A percentile compares a stretch with the other conserved stretches of the same genome.
Conservation (phyloP, 2,888 invertebrate species). For the Lochmaea capreae region DNA sequence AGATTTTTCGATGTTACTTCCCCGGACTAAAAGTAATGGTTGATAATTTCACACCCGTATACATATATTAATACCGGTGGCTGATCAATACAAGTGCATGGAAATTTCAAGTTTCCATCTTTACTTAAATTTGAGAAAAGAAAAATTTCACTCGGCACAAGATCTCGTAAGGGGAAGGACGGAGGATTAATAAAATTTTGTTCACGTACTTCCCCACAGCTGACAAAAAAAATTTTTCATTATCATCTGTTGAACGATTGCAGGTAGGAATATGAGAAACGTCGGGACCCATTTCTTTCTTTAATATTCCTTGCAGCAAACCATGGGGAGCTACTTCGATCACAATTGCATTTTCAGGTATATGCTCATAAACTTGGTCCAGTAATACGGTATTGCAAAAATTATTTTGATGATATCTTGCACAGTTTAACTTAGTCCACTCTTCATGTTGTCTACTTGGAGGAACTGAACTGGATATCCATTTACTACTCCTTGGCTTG, state of each 20-base stretch:
- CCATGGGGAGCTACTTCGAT: constrained; percentile 90
- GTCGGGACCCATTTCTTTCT: constrained; percentile 74
- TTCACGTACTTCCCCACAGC: constrained; percentile 56
- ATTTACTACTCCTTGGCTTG: constrained; percentile 76
- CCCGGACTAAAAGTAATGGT: too few species aligned
- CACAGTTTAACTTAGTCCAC: constrained; percentile 73
- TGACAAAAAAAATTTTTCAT: constrained; percentile 64
- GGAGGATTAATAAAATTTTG: too few species aligned
- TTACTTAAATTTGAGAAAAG: too few species aligned
- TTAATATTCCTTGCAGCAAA: constrained; percentile 83
- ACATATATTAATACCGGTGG: too few species aligned
- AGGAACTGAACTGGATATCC: constrained; percentile 85
- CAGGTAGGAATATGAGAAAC: constrained; percentile 78
- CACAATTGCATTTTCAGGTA: constrained; percentile 82
- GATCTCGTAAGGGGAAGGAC: too few species aligned
- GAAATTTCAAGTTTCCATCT: too few species aligned
- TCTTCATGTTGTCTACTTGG: constrained; percentile 74
- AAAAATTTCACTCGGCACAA: too few species aligned
- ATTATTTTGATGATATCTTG: constrained; percentile 92
- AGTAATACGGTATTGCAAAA: constrained; percentile 76
- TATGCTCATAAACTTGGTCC: constrained; percentile 81
- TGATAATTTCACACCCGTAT: too few species aligned
- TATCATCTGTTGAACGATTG: constrained; percentile 74
- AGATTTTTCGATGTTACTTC: too few species aligned
- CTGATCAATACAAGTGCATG: too few species aligned